Evolutionary conservation across 2,797 vertebrate genomes (phyloP).

Genomic region (Onychomys leucogaster): DNA sequence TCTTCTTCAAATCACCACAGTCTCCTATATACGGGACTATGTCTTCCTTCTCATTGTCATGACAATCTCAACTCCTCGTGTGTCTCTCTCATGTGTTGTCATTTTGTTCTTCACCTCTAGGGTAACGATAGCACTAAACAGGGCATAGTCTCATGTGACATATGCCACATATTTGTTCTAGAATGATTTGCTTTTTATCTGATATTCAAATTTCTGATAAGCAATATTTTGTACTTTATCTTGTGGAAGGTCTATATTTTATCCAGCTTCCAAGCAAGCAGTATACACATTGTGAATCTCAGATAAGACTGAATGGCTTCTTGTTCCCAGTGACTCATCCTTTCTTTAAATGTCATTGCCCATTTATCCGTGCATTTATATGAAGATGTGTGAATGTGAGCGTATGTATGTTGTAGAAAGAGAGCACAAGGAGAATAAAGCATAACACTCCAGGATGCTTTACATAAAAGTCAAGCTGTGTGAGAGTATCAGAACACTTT

Average conservation of each 20-base stretch:
- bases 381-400: neutral
- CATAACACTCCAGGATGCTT: constrained; percentile 23
- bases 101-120: neutral
- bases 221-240: neutral
- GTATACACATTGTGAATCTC: neutral
- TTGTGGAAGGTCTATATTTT: neutral
- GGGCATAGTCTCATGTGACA: neutral
- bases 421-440: neutral
- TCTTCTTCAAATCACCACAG: no score
- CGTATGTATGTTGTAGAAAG: neutral
- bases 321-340: neutral
- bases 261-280: neutral
- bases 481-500: constrained; percentile 49
- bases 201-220: constrained; percentile 4
- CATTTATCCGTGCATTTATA: neutral
- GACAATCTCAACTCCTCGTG: neutral
- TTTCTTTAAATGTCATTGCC: neutral
- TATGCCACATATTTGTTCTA: neutral
- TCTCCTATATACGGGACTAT: fast-evolving
- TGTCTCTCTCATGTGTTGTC: neutral
- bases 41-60: neutral
- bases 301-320: neutral
- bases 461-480: neutral
- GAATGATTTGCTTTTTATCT: neutral
- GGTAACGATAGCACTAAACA: neutral